phyloP scores from a whole-genome alignment of 2,797 vertebrate species.

The Eptatretus atami region DNA sequence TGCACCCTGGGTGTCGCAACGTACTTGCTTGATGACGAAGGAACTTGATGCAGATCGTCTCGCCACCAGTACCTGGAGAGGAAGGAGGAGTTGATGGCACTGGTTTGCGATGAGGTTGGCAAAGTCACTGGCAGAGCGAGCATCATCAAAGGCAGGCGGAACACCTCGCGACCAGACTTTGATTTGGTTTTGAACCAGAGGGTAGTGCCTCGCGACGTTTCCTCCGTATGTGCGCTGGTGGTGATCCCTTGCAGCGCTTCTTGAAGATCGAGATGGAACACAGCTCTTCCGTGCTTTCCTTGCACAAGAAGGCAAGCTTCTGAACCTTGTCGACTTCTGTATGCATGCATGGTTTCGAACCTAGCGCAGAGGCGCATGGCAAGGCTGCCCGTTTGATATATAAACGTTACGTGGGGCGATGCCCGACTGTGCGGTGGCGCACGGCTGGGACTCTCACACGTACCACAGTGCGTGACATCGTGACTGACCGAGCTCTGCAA shows the following conservation, averaged over 20 bases:
- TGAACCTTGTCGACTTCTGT: slow-evolving; percentile 83
- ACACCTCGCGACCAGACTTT: slow-evolving; percentile 46
- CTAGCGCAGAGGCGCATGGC: slow-evolving; percentile 64
- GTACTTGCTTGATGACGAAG: slow-evolving; percentile 39
- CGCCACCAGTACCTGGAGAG: slow-evolving; percentile 78
- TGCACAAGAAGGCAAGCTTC: slow-evolving; percentile 65
- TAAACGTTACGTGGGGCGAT: slow-evolving; percentile 65
- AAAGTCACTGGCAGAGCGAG: neutral
- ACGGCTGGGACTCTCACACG: slow-evolving; percentile 71
- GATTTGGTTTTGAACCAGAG: slow-evolving; percentile 55
- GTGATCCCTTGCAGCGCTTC: slow-evolving; percentile 62
- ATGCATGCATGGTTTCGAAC: slow-evolving; percentile 84
- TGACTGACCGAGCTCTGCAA: slow-evolving; percentile 19
- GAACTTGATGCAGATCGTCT: slow-evolving; percentile 87
- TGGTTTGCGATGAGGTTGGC: neutral
- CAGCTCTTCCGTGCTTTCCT: slow-evolving; percentile 68
- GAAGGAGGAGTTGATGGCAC: slow-evolving; percentile 22
- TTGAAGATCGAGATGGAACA: slow-evolving; percentile 78
- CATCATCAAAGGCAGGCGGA: neutral
- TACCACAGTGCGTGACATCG: slow-evolving; percentile 54
- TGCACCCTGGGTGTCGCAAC: slow-evolving; percentile 12
- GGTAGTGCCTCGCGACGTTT: slow-evolving; percentile 50
- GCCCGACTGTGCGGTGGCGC: slow-evolving; percentile 66
- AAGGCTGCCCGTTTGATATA: slow-evolving; percentile 81
- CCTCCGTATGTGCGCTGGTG: slow-evolving; percentile 63